Percentiles rank a stretch among this genome's conserved stretches.
These are phyloP conservation scores for Dicyrtomina minuta DNA, from an alignment of 2,888 invertebrate species.

Conservation along the genomic window DNA sequence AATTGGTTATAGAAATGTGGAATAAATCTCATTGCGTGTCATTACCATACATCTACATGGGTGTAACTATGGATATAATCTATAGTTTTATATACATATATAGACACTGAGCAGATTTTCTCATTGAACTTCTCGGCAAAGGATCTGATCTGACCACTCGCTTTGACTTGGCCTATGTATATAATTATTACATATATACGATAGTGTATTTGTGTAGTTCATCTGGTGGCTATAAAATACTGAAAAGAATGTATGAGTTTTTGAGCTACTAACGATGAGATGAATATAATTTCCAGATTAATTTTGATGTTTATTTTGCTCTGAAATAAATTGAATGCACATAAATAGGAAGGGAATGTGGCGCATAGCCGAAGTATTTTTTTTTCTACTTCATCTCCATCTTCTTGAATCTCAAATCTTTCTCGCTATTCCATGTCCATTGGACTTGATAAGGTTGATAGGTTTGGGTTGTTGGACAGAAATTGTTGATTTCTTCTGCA, in stretches of 20 bases:
- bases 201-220: no score
- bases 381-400: constrained; percentile 4
- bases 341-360: constrained; percentile 31
- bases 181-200: no score
- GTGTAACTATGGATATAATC: no score
- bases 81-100: no score
- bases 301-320: constrained; percentile 18
- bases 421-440: neutral
- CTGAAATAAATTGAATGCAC: constrained; percentile 19
- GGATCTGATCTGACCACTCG: no score
- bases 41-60: no score
- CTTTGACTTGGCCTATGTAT: no score
- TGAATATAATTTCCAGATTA: constrained; percentile 13
- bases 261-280: neutral
- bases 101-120: no score
- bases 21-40: no score
- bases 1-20: no score
- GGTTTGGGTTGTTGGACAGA: constrained; percentile 2
- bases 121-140: no score
- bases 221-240: no score
- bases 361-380: constrained; percentile 24
- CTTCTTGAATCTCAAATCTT: neutral
- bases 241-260: neutral
- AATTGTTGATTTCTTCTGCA: constrained; percentile 32
- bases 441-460: constrained; percentile 16